Base-by-base conservation (phyloP, 2,888 invertebrate genomes). In the Orthonevra nobilis region DNA sequence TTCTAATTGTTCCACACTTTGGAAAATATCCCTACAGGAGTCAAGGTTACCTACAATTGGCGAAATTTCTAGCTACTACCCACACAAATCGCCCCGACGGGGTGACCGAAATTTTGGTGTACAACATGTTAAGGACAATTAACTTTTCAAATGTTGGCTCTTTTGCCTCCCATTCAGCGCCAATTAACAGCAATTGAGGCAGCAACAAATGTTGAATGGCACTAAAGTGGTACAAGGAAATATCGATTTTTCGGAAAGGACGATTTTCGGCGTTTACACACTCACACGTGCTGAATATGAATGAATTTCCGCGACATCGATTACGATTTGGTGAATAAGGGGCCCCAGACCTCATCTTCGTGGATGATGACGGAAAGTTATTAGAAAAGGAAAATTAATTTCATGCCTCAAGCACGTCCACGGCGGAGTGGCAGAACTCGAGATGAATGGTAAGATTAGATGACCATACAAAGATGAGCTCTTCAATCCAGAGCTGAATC, bases 231-330 rank as follows among this genome's bases (percentile, higher is more conserved):
- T 54, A n/a, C 12, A 23, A 12, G 54, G 10, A 19, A 64, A 64
- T 48, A 72, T 63, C 50, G 48, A 63, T 72, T 56, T 46, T 30
- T 42, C 26, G n/a, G 14, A 30, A 54, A 36, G 52, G 58, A 73
- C 38, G 66, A 52, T 56, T 48, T 32, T 50, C 26, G 26, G 15
- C 56, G 42, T 26, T 52, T 36, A 58, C 30, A 42, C 50, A 44
- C 42, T 12, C 26, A 10, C 73, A 44, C 20, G 20, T 6, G 28
- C 14, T 58, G 58, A 60, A 73, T 73, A 66, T 30, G 66, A 73
- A 60, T 66, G 66, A 58, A 73, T 66, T 63, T n/a, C 46, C 54
- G 52, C 46, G 63, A 44, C 63, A 54, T 72, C 66, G 73, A 66
- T 73, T 54, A 46, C 72, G 58, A 50, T 48, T 64, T n/a, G 56